These are phyloP conservation scores for Drosophila mulleri DNA, from an alignment of 2,888 invertebrate species.

Conservation along the genomic window DNA sequence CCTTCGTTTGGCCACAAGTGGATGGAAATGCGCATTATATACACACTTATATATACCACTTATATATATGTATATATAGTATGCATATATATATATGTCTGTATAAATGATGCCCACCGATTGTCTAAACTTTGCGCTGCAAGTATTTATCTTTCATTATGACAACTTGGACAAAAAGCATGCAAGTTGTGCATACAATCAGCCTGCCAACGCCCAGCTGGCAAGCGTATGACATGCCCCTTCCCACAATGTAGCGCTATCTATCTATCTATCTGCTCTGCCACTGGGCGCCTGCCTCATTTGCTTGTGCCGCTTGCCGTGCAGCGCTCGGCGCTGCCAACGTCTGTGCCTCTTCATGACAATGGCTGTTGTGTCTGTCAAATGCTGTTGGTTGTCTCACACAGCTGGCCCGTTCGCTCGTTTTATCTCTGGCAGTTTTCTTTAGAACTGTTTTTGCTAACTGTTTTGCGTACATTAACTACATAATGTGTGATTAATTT, in stretches of 20 bases:
- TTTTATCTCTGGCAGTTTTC: neutral
- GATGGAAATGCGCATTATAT: constrained; percentile 16
- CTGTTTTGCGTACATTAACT: constrained; percentile 40
- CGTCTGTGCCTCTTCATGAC: constrained; percentile 31
- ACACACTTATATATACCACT: neutral
- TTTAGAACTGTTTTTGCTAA: neutral
- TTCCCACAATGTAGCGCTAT: constrained; percentile 1
- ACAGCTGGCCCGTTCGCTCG: constrained; percentile 5
- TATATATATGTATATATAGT: neutral
- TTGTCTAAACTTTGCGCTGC: constrained; percentile 54
- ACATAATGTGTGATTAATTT: constrained; percentile 52
- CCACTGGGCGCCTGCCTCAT: constrained; percentile 25
- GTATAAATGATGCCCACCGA: constrained; percentile 38
- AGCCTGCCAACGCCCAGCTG: constrained; percentile 69
- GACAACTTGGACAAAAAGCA: constrained; percentile 57
- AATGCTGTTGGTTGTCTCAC: constrained; percentile 48
- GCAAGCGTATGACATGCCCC: constrained; percentile 36
- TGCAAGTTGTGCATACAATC: constrained; percentile 72
- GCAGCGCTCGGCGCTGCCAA: constrained; percentile 22
- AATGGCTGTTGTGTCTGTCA: constrained; percentile 58
- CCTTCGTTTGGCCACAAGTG: neutral
- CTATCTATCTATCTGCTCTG: constrained; percentile 16
- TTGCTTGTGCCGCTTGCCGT: constrained; percentile 23
- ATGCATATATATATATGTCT: neutral
- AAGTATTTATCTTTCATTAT: constrained; percentile 71